Percentiles rank a stretch among this genome's conserved stretches.
Evolutionary conservation across 2,888 invertebrate genomes (phyloP).

Genomic region (Brachynemurus nebulosus): DNA sequence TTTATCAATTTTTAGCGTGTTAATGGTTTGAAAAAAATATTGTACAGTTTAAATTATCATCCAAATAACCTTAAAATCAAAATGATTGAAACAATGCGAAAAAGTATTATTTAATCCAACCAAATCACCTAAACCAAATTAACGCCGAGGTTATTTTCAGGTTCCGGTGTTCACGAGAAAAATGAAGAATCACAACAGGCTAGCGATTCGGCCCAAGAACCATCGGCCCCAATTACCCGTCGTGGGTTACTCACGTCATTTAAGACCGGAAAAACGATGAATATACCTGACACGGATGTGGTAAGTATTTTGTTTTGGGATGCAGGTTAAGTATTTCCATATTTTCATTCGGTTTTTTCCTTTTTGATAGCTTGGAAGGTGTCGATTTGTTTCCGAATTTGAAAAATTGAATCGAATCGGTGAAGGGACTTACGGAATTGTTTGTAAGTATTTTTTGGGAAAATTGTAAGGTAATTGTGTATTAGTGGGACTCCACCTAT

Average conservation of each 20-base stretch:
- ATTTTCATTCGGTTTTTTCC: slow-evolving; percentile 12
- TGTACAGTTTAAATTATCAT: no score
- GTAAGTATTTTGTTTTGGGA: slow-evolving; percentile 38
- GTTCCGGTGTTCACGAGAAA: slow-evolving; percentile 32
- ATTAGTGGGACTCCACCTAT: no score
- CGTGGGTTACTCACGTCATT: slow-evolving; percentile 73
- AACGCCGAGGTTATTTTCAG: slow-evolving; percentile 24
- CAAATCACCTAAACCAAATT: no score
- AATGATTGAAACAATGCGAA: slow-evolving; percentile 5
- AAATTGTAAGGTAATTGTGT: no score
- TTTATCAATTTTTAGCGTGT: no score
- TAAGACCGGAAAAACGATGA: slow-evolving; percentile 67
- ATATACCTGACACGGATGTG: slow-evolving; percentile 73
- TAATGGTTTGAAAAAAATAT: no score
- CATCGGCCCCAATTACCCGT: slow-evolving; percentile 63
- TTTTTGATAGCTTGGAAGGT: slow-evolving; percentile 60
- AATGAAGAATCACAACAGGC: slow-evolving; percentile 29
- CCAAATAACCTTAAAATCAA: no score
- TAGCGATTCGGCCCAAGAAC: slow-evolving; percentile 44
- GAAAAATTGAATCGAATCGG: slow-evolving; percentile 94
- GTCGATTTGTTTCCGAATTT: slow-evolving; percentile 90
- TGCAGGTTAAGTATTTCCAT: slow-evolving; percentile 22
- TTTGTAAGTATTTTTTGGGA: slow-evolving; percentile 63
- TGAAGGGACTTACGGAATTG: slow-evolving; percentile 97
- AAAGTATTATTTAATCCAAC: background rate